phyloP scores from a whole-genome alignment of 2,888 invertebrate species.

The Nemotelus nigrinus region DNA sequence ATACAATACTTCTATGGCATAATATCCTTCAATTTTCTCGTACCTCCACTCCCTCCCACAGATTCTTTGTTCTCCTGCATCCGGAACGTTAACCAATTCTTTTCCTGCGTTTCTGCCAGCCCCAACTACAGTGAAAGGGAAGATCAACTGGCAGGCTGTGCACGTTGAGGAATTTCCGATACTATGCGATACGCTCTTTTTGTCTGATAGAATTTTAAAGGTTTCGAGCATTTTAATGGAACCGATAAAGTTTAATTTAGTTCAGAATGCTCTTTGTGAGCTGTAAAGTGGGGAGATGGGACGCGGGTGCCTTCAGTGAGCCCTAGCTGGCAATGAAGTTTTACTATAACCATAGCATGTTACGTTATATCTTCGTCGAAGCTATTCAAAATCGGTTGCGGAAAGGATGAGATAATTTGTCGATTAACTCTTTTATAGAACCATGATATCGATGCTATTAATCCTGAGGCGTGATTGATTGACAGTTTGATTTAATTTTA shows the following conservation, averaged over 20 bases:
- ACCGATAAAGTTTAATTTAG: slow-evolving; percentile 43
- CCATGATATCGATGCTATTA: slow-evolving; percentile 30
- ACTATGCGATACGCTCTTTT: slow-evolving; percentile 20
- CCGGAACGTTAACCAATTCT: too few species aligned
- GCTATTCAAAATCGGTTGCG: slow-evolving; percentile 12
- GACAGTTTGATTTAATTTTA: slow-evolving; percentile 30
- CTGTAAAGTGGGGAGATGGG: background rate
- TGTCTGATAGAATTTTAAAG: slow-evolving; percentile 38
- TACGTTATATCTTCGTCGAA: too few species aligned
- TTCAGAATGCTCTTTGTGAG: background rate
- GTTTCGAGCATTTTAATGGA: slow-evolving; percentile 35
- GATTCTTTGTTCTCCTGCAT: too few species aligned
- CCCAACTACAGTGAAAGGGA: too few species aligned
- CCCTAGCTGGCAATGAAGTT: too few species aligned
- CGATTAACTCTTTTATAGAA: slow-evolving; percentile 39
- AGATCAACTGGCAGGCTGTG: too few species aligned
- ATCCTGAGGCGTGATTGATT: slow-evolving; percentile 34
- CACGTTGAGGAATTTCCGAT: slow-evolving; percentile 13
- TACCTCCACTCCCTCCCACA: too few species aligned
- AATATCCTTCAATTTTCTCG: too few species aligned
- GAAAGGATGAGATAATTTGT: slow-evolving; percentile 40
- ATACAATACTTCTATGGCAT: background rate
- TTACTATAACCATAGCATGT: too few species aligned
- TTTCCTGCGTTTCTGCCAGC: too few species aligned
- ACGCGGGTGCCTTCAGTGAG: too few species aligned